Percentiles rank a stretch among this genome's conserved stretches.
Evolutionary conservation across 1,140 invertebrate species (phyloP).

Genomic region (Zaprionus tsacasi): DNA sequence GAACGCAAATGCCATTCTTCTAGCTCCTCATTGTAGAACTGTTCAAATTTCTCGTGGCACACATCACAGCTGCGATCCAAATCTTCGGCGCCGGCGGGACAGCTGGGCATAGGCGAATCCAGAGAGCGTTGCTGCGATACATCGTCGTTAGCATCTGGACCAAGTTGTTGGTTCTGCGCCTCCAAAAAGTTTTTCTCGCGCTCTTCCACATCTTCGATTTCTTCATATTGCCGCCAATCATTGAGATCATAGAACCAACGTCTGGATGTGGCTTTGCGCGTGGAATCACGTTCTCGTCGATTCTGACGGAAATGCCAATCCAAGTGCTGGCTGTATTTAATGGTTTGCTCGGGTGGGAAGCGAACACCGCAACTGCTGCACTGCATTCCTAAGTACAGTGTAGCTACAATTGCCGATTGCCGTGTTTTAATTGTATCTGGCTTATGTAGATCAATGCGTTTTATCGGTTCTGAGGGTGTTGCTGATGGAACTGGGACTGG

Average conservation of each 20-base stretch:
- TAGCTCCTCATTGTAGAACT: constrained; percentile 97
- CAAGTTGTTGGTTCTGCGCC: constrained; percentile 87
- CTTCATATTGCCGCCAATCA: constrained; percentile 97
- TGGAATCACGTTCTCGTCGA: constrained; percentile 92
- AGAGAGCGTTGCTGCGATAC: constrained; percentile 72
- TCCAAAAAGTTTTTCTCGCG: constrained; percentile 96
- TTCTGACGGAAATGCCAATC: constrained; percentile 99
- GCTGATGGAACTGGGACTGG: constrained; percentile 19
- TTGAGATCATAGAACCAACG: constrained; percentile 95
- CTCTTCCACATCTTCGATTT: constrained; percentile 96
- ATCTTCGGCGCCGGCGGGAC: constrained; percentile 85
- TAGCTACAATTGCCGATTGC: constrained; percentile 88
- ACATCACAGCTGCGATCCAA: constrained; percentile 91
- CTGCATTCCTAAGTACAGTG: constrained; percentile 94
- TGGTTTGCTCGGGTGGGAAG: constrained; percentile 94
- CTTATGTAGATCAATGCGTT: constrained; percentile 87
- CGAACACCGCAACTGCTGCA: constrained; percentile 97
- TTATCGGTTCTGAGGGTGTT: constrained; percentile 84
- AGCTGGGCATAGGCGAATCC: constrained; percentile 76
- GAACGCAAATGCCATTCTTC: constrained; percentile 97
- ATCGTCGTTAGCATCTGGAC: constrained; percentile 84
- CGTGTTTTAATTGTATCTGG: constrained; percentile 91
- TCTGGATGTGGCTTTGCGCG: constrained; percentile 91
- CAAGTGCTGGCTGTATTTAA: constrained; percentile 95
- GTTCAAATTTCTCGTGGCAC: constrained; percentile 95